Evolutionary conservation across 2,113 vertebrate species (phyloP).

Genomic region (Athene cunicularia): DNA sequence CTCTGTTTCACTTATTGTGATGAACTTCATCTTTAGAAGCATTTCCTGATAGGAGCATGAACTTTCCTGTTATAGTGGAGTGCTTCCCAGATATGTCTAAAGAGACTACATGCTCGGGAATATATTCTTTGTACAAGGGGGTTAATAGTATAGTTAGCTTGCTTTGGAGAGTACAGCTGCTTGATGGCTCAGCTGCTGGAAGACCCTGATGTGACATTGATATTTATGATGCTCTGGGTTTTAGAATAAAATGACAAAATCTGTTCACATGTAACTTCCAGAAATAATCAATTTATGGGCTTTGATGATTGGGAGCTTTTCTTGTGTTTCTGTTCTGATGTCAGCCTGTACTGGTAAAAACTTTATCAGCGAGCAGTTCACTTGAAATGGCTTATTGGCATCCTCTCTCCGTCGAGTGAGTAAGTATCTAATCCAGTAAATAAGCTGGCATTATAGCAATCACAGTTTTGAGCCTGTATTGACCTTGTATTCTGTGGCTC

Average conservation of each 20-base stretch:
- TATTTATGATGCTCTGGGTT: neutral
- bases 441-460: neutral
- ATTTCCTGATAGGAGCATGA: accelerated
- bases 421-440: neutral
- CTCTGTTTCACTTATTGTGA: neutral
- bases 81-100: neutral
- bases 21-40: accelerated
- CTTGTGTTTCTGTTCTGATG: neutral
- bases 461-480: accelerated
- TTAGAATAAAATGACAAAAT: neutral
- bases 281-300: neutral
- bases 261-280: neutral
- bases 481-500: neutral
- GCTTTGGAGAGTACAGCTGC: neutral
- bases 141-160: neutral
- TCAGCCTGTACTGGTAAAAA: neutral
- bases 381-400: neutral
- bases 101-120: accelerated
- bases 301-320: neutral
- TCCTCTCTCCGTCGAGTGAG: neutral
- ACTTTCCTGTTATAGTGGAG: neutral
- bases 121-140: neutral
- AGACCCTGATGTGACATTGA: neutral
- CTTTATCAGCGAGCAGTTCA: neutral
- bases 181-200: neutral